Evolutionary conservation across 2,113 vertebrate genomes (phyloP), one percentile per base, ranked within the genome.

Genomic region (Ceyx melanurus): DNA sequence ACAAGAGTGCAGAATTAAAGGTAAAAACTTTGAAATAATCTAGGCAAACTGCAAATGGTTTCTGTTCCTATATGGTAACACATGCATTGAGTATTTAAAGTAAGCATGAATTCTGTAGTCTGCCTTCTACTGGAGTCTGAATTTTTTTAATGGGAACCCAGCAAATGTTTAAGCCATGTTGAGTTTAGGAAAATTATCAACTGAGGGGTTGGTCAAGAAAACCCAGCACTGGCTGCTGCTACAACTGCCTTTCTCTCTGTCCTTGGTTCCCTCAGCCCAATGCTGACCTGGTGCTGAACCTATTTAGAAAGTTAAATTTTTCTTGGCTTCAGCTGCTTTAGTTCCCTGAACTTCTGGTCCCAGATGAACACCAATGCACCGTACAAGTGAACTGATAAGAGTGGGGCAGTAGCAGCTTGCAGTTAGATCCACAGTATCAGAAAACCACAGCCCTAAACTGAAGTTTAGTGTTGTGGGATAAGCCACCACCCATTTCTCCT

Each of bases 231-330:
- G 40, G 51, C 40, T 66, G 51, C 45, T 45, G 56, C 31, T 29
- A 50, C 33, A 2, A 1, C 8, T 83, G 20, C 37, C 22, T 54
- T 19, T 57, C 33, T 57, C 33, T 43, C n/a, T 3, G 1, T 45
- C 61, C 29, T 51, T 72, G 2, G 37, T 40, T 84, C 35, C 29
- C n/a, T 78, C 57, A 45, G 16, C 22, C 28, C 73, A 35, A 31
- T 10, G n/a, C 16, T 66, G 75, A 48, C 53, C 70, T 78, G 83
- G 43, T 4, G 53, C 43, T 57, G 26, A 87, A 77, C 23, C 31
- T 65, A 53, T 89, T 96, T 43, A 86, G 43, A 92, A 86, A 81
- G 81, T 82, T 81, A 78, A 20, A 2, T 74, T 86, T 94, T 84
- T 92, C 83, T 92, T 84, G 77, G 26, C 50, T 89, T 87, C 84